Evolutionary conservation across 2,113 vertebrate genomes (phyloP).

Genomic region (Microcebus murinus): DNA sequence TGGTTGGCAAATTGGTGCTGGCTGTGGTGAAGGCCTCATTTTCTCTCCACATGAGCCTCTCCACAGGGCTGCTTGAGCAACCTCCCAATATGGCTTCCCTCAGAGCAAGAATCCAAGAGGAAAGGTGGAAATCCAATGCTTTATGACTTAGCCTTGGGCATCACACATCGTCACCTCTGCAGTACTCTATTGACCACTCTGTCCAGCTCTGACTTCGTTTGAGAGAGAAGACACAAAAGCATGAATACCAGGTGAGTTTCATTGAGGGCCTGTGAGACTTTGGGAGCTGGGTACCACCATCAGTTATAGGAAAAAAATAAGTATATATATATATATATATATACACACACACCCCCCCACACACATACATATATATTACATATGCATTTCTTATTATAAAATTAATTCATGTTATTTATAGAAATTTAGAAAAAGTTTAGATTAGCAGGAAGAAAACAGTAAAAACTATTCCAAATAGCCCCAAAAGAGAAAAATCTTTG

Average conservation of each 20-base stretch:
- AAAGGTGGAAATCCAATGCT: neutral
- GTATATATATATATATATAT: neutral
- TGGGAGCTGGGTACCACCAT: neutral
- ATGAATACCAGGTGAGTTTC: neutral
- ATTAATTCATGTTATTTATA: neutral
- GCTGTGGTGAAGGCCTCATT: neutral
- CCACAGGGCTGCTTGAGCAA: neutral
- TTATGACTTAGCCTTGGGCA: neutral
- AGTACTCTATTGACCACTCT: too few relatives aligned
- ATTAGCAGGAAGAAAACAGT: neutral
- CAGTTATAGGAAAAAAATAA: neutral
- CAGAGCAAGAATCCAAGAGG: neutral
- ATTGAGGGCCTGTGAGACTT: neutral
- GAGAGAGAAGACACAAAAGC: neutral
- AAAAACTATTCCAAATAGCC: neutral
- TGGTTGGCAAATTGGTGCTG: neutral
- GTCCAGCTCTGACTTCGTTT: neutral
- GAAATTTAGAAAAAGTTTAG: neutral
- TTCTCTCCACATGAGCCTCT: neutral
- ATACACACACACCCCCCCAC: fast-evolving
- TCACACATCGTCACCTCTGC: neutral
- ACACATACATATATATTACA: neutral
- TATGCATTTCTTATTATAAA: neutral
- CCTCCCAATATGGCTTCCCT: neutral
- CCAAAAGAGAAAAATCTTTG: neutral